Base-by-base conservation (phyloP, 2,888 invertebrate species). In the Drosophila suboccidentalis region DNA sequence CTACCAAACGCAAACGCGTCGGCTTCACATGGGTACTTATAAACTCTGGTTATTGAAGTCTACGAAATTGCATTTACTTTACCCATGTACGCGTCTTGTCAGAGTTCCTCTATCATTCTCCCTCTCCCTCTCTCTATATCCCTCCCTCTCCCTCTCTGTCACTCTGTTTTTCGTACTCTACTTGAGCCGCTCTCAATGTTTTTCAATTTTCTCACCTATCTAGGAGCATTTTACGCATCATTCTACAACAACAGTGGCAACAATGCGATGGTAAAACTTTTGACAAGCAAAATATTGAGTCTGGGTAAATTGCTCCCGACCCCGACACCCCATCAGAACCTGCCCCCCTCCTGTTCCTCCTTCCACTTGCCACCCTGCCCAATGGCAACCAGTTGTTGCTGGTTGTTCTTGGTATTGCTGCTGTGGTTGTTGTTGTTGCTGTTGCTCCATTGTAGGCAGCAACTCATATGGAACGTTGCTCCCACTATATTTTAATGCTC, bases 21-120 rank as follows among this genome's bases (percentile, higher is more conserved):
- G 41, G 43, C 82, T 65, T 63, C 71, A 67, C 84, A 67, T 65
- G 68, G 68, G 71, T 74, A 83, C 83, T 88, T 86, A 86, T 85
- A 82, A 83, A 87, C 88, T 83, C 67, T 64, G 71, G 72, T 74
- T 85, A 85, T 85, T 85, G 87, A 89, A 85, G 84, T 73, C 77
- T 89, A 43, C 85, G 68, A 84, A 89, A 89, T 85, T 89, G 87
- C 87, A 87, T 85, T 85, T 89, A 79, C 89, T 87, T 81, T 74
- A 54, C 57, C 38, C 71, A 55, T 54, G 71, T 47, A 54, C 46
- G 26, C 59, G 38, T 34, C 55, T 26, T 57, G 51, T 26, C 47
- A 44, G 44, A 64, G 26, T 1, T 29, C 46, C 46, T 22, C 13
- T 50, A 36, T 43, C 65, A 22, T 26, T 19, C 22, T 17, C 22